Base-by-base conservation (phyloP, 2,113 vertebrate species). In the Callipepla squamata region DNA sequence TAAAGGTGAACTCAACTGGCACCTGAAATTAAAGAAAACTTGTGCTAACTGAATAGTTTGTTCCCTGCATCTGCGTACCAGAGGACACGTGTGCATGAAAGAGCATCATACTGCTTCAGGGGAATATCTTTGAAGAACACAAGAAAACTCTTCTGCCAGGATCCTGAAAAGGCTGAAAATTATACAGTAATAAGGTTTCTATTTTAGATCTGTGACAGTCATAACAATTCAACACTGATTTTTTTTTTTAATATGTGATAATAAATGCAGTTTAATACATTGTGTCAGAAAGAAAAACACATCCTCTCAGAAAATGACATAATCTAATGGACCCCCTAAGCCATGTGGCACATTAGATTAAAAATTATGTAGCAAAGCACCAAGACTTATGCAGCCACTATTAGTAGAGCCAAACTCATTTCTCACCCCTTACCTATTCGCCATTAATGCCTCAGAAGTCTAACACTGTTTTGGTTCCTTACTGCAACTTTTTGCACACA, bases 241-340 rank as follows among this genome's bases (percentile, higher is more conserved):
- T 34, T 26, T 74, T 55, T 58, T 63, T 9, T 8, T 4, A 77
- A 34, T 34, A 50, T 72, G 30, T 62, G 28, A 74, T 61, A 88
- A 85, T 82, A 94, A 93, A 90, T 57, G 13, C 6, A 51, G 93
- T 92, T 90, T 86, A 78, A 90, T 92, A 78, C 61, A 45, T 68
- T 86, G 34, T 40, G 57, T 67, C 72, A 76, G 62, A 63, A n/a
- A 86, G 51, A 92, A 90, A 83, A 93, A 72, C 8, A 50, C 28
- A 75, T 75, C 42, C 76, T 44, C 73, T 72, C 75, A 65, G 44
- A 88, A 90, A 96, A 93, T 61, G 47, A 80, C 42, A 74, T 47
- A 22, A 90, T 57, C 80, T 84, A 86, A 75, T 57, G 30, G 51
- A 67, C 58, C 13, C 68, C 76, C 30, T 63, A 90, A 88, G 73